A percentile compares a stretch with the other conserved stretches of the same genome.
Evolutionary conservation across 2,113 vertebrate species (phyloP).

Genomic region (Odocoileus hemionus): DNA sequence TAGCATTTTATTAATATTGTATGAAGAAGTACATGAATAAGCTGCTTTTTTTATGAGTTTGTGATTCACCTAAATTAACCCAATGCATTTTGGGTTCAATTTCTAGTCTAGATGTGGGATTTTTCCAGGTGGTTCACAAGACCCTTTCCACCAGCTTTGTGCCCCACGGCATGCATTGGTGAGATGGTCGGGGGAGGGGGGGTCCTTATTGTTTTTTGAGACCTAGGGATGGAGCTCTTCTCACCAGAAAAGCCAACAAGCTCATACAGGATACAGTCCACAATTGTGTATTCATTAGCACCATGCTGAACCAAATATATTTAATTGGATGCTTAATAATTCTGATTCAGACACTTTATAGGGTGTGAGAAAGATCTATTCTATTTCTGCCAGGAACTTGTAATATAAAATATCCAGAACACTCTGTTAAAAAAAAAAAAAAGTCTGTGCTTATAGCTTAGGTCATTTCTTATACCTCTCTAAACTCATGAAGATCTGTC

Average conservation of each 20-base stretch:
- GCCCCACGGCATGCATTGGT: background rate
- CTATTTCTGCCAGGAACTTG: conserved; percentile 55
- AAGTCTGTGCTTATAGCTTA: conserved; percentile 16
- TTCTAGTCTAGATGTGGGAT: background rate
- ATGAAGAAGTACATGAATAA: background rate
- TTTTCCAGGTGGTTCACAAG: background rate
- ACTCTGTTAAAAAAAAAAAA: background rate
- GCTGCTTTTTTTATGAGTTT: background rate
- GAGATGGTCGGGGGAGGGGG: background rate
- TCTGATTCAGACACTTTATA: conserved; percentile 44
- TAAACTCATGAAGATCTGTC: background rate
- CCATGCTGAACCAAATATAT: background rate
- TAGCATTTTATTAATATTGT: background rate
- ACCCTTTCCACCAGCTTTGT: background rate
- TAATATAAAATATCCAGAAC: background rate
- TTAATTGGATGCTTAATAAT: conserved; percentile 63
- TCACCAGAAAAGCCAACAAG: background rate
- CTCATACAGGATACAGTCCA: background rate
- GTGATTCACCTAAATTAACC: background rate
- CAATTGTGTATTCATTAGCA: conserved; percentile 18
- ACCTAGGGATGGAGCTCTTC: background rate
- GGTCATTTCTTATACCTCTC: background rate
- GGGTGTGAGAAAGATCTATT: conserved; percentile 30
- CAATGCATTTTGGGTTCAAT: background rate
- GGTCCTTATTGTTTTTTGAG: background rate